Conservation (phyloP, 2,113 vertebrate species). For the Pituophis catenifer region DNA sequence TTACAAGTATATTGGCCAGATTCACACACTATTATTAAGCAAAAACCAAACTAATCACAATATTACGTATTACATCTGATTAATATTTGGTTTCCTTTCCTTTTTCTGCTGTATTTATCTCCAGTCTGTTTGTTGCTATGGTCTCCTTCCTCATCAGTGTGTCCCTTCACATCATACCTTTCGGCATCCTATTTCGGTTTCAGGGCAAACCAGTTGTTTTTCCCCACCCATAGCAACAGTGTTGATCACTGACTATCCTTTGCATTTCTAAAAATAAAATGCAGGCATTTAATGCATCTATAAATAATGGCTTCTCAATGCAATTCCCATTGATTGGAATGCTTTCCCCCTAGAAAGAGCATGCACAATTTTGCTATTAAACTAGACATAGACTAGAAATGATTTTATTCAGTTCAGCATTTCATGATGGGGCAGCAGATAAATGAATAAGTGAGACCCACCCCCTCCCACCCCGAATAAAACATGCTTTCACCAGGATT, state of each 20-base stretch:
- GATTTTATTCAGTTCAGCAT: not conserved
- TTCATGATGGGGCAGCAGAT: not conserved
- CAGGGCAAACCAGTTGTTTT: not conserved
- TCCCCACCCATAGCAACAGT: not conserved
- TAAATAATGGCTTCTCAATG: not conserved
- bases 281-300: not conserved
- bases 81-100: not conserved
- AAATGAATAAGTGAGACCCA: not conserved
- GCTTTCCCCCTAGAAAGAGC: not conserved
- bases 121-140: not conserved
- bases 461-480: not conserved
- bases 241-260: not conserved
- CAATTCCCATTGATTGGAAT: not conserved
- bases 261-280: not conserved
- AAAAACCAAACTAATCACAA: not conserved
- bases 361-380: not conserved
- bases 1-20: not conserved
- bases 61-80: not conserved
- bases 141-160: not conserved
- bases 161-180: not conserved
- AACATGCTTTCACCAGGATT: not conserved
- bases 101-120: not conserved
- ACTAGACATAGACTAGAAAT: not conserved
- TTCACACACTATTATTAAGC: not conserved
- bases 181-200: not conserved